A percentile compares a stretch with the other conserved stretches of the same genome.
Conservation (phyloP, 2,888 invertebrate genomes). For the Endotricha flammealis region DNA sequence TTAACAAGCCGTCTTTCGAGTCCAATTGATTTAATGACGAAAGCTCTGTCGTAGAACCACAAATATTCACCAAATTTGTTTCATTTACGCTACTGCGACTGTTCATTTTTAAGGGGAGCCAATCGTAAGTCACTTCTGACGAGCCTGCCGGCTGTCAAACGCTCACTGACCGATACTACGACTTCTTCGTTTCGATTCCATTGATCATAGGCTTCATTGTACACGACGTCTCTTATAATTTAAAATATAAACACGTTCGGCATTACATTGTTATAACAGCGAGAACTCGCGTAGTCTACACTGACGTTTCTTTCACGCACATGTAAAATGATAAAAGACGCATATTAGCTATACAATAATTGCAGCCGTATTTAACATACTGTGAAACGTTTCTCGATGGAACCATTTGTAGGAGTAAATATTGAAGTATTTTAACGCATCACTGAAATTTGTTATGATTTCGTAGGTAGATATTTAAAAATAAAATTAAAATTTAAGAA, state of each 20-base stretch:
- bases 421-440: slow-evolving; percentile 20
- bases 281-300: slow-evolving; percentile 42
- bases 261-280: slow-evolving; percentile 59
- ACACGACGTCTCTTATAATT: slow-evolving; percentile 27
- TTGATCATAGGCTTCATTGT: slow-evolving; percentile 30
- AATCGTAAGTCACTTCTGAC: slow-evolving; percentile 52
- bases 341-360: slow-evolving; percentile 40
- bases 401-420: slow-evolving; percentile 42
- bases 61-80: slow-evolving; percentile 70
- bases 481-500: slow-evolving; percentile 30
- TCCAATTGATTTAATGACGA: slow-evolving; percentile 60
- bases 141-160: slow-evolving; percentile 72
- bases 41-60: slow-evolving; percentile 44
- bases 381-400: slow-evolving; percentile 25
- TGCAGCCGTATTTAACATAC: slow-evolving; percentile 25
- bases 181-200: slow-evolving; percentile 58
- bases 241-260: slow-evolving; percentile 28
- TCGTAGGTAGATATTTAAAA: slow-evolving; percentile 12
- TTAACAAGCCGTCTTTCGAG: slow-evolving; percentile 75
- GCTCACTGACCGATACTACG: slow-evolving; percentile 48
- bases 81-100: slow-evolving; percentile 70
- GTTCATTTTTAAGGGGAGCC: slow-evolving; percentile 67
- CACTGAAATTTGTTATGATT: too few relatives aligned
- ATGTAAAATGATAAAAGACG: slow-evolving; percentile 63
- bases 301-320: slow-evolving; percentile 70